phyloP scores from a whole-genome alignment of 2,797 vertebrate species.

The Bucorvus abyssinicus region DNA sequence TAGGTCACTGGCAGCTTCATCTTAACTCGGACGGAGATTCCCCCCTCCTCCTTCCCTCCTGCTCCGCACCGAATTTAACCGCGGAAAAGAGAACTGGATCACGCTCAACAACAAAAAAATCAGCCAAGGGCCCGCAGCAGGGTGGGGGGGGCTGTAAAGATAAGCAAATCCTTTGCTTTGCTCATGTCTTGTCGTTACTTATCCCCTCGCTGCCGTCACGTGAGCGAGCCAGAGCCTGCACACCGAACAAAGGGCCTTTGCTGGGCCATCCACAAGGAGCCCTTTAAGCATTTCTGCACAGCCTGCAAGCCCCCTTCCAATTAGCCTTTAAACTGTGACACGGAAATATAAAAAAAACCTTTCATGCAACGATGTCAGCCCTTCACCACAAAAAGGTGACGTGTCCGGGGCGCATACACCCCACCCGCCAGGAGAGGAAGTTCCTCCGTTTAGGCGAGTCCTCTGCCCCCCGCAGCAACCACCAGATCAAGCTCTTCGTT shows the following conservation, averaged over 20 bases:
- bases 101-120: not conserved
- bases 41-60: not conserved
- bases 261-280: slow-evolving; percentile 62
- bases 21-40: not conserved
- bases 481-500: not conserved
- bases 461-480: not conserved
- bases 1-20: not conserved
- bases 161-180: slow-evolving; percentile 8
- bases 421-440: accelerated
- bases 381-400: not conserved
- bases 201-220: slow-evolving; percentile 1
- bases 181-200: slow-evolving; percentile 3
- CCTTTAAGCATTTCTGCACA: slow-evolving; percentile 54
- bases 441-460: not conserved
- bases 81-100: not conserved
- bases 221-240: slow-evolving; percentile 8
- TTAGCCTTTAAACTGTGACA: slow-evolving; percentile 31
- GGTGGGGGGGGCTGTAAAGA: not conserved
- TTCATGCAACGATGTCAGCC: not conserved
- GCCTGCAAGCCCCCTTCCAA: slow-evolving; percentile 27
- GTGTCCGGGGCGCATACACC: not conserved
- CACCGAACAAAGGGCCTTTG: slow-evolving; percentile 68
- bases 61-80: not conserved
- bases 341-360: not conserved
- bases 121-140: not conserved